Conservation (phyloP, 2,113 vertebrate genomes). For the Ictalurus punctatus region DNA sequence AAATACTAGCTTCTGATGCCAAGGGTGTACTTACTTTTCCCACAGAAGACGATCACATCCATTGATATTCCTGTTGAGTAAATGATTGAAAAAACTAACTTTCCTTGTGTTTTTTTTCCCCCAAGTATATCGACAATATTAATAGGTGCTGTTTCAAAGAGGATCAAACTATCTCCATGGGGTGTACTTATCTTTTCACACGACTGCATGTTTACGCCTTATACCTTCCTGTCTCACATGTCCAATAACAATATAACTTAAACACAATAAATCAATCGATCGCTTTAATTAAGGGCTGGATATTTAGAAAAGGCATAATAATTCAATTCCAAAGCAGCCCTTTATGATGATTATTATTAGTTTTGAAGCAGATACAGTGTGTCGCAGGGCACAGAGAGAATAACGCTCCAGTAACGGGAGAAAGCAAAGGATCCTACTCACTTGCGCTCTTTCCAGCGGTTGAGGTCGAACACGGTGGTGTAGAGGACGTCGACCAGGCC, state of each 20-base stretch:
- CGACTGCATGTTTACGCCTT: no score
- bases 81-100: no score
- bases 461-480: constrained; percentile 90
- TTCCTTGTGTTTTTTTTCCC: no score
- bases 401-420: background rate
- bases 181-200: no score
- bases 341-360: background rate
- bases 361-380: background rate
- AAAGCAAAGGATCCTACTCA: constrained; percentile 58
- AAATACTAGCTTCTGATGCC: no score
- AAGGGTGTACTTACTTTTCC: no score
- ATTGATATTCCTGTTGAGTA: no score
- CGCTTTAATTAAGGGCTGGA: background rate
- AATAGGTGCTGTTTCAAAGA: no score
- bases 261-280: background rate
- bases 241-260: background rate
- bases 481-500: constrained; percentile 97
- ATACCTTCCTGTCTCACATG: background rate
- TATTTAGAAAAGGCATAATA: background rate
- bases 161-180: no score
- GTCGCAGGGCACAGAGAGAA: background rate
- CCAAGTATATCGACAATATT: no score
- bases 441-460: constrained; percentile 93
- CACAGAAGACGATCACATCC: no score
- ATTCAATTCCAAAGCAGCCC: background rate